Percentiles rank a stretch among this genome's conserved stretches.
Conservation (phyloP, 2,113 vertebrate genomes). For the Ailuropoda melanoleuca region DNA sequence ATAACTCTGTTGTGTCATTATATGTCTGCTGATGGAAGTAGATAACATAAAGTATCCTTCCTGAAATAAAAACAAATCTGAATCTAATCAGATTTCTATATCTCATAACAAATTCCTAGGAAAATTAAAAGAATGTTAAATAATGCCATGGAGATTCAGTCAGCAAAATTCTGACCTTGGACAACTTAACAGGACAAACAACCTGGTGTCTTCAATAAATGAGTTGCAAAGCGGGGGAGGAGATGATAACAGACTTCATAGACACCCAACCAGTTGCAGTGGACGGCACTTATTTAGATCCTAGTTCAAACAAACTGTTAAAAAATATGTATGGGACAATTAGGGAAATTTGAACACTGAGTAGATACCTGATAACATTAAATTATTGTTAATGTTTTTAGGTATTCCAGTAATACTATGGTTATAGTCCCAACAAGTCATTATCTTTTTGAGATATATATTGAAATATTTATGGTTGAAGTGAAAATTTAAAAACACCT, state of each 20-base stretch:
- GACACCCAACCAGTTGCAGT: neutral
- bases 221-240: neutral
- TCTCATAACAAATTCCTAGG: neutral
- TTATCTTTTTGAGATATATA: neutral
- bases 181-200: neutral
- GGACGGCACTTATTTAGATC: neutral
- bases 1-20: neutral
- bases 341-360: constrained; percentile 4
- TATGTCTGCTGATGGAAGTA: neutral
- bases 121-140: constrained; percentile 1
- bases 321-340: neutral
- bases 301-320: neutral
- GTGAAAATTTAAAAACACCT: neutral
- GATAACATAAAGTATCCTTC: neutral
- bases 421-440: neutral
- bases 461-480: constrained; percentile 13
- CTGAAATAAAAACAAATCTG: neutral
- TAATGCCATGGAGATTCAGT: neutral
- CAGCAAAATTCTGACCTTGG: neutral
- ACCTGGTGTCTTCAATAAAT: neutral
- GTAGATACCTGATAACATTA: neutral
- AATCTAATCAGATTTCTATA: neutral
- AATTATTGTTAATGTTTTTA: constrained; percentile 34
- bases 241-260: neutral
- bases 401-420: neutral